phyloP scores from a whole-genome alignment of 2,797 vertebrate species.

The Balearica regulorum region DNA sequence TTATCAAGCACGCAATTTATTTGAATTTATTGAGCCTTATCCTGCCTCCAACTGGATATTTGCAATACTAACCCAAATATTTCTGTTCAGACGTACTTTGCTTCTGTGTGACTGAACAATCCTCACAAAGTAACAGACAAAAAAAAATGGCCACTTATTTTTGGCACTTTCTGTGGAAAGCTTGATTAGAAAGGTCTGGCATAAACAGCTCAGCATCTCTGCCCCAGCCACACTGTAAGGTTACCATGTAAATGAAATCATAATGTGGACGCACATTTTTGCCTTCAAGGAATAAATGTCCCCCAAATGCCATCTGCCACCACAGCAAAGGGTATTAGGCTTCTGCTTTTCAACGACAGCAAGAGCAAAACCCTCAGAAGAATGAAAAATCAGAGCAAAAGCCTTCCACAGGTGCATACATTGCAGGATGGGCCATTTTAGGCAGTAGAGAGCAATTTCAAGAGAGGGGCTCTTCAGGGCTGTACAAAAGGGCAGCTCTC shows the following conservation, averaged over 20 bases:
- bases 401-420: fast-evolving
- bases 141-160: not conserved
- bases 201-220: not conserved
- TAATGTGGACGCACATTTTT: not conserved
- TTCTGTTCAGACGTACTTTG: not conserved
- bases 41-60: not conserved
- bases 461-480: not conserved
- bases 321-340: not conserved
- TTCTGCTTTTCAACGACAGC: not conserved
- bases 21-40: not conserved
- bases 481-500: not conserved
- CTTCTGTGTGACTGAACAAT: not conserved
- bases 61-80: not conserved
- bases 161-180: not conserved
- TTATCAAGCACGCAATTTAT: not conserved
- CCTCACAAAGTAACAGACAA: not conserved
- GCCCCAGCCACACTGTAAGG: not conserved
- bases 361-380: not conserved
- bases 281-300: not conserved
- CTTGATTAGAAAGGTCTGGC: not conserved
- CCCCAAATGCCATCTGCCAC: not conserved
- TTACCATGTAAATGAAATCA: not conserved
- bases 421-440: not conserved
- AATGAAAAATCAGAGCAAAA: not conserved
- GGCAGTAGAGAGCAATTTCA: not conserved